Evolutionary conservation across 1,140 invertebrate species (phyloP).

Genomic region (Carposina sasakii): DNA sequence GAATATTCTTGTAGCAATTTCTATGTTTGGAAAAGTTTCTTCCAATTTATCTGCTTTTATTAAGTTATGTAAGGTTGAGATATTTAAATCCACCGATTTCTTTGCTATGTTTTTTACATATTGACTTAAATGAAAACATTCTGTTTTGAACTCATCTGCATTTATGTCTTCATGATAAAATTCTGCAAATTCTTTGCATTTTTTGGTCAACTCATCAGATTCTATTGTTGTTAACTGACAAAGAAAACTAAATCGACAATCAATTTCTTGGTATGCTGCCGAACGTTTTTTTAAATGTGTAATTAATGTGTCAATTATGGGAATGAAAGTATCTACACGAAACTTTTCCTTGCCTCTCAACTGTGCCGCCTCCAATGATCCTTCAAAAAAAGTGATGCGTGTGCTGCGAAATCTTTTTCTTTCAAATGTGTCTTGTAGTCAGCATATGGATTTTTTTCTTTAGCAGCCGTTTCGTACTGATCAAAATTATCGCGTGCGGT

Average conservation of each 20-base stretch:
- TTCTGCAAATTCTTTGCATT: conserved; percentile 22
- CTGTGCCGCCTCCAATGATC: conserved; percentile 9
- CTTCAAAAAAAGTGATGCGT: conserved; percentile 15
- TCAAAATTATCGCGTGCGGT: conserved; percentile 6
- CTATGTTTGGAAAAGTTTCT: conserved; percentile 29
- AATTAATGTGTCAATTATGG: conserved; percentile 10
- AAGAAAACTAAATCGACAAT: conserved; percentile 19
- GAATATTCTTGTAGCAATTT: too few species aligned
- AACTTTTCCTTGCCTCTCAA: conserved; percentile 2
- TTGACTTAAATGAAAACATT: conserved; percentile 27
- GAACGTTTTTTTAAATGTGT: conserved; percentile 20
- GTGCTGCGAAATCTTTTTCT: conserved; percentile 7
- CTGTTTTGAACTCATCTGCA: conserved; percentile 25
- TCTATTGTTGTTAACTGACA: conserved; percentile 22
- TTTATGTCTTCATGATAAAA: conserved; percentile 26
- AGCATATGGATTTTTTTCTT: conserved; percentile 8
- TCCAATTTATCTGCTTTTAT: conserved; percentile 25
- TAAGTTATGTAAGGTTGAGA: conserved; percentile 10
- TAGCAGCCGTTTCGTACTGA: conserved; percentile 3
- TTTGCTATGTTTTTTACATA: conserved; percentile 24
- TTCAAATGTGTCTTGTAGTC: conserved; percentile 6
- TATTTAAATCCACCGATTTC: conserved; percentile 13
- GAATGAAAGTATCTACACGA: not conserved
- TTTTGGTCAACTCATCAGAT: conserved; percentile 18
- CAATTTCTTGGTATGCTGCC: conserved; percentile 17